These are phyloP conservation scores for Prinia subflava DNA, from an alignment of 2,113 vertebrate species.

Conservation along the genomic window DNA sequence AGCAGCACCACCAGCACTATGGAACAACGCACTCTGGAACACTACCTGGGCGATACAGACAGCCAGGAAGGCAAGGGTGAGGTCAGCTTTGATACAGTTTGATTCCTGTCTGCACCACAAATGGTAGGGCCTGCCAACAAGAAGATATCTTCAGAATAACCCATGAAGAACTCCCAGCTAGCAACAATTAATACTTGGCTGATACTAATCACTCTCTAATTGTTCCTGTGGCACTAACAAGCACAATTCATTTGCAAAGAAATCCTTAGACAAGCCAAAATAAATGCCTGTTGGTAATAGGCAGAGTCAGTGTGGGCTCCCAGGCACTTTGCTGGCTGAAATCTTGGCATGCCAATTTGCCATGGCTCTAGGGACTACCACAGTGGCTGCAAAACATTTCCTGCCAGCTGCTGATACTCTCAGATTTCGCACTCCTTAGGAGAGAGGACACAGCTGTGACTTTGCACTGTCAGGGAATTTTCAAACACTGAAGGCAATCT, in stretches of 20 bases:
- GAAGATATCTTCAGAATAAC: neutral
- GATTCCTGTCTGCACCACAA: neutral
- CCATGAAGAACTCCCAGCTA: neutral
- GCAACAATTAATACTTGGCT: neutral
- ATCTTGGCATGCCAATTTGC: neutral
- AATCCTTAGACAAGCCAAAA: neutral
- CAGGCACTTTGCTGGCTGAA: neutral
- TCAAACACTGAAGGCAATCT: neutral
- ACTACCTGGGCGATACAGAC: accelerated
- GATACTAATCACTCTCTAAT: neutral
- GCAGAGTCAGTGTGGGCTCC: neutral
- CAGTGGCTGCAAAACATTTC: neutral
- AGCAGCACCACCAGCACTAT: neutral
- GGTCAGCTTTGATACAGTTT: neutral
- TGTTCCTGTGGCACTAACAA: neutral
- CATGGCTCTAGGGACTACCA: neutral
- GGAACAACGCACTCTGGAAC: neutral
- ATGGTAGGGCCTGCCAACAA: neutral
- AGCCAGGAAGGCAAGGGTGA: neutral
- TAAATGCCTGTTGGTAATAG: neutral
- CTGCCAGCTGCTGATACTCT: neutral
- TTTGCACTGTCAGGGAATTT: slow-evolving; percentile 6
- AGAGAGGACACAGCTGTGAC: neutral
- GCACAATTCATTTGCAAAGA: neutral
- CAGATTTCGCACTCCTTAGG: neutral